Evolutionary conservation across 2,797 vertebrate genomes (phyloP).

Genomic region (Clarias platycephalus): DNA sequence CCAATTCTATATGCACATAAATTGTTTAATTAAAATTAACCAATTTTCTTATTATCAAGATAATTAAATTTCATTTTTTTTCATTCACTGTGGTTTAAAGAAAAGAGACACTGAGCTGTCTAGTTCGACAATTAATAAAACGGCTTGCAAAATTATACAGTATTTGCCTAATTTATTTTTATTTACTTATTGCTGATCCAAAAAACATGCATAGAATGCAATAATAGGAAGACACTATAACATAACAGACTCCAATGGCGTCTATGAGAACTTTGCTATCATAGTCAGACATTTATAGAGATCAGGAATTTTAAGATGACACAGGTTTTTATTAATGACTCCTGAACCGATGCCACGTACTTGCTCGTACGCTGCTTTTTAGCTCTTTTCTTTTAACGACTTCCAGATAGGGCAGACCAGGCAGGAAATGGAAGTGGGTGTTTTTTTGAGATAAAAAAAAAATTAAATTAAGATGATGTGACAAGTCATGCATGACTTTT

Average conservation of each 20-base stretch:
- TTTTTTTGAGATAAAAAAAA: conserved; percentile 27
- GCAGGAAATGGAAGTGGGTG: conserved; percentile 43
- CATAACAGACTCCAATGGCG: conserved; percentile 6
- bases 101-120: no score
- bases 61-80: no score
- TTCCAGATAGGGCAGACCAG: conserved; percentile 33
- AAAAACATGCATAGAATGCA: no score
- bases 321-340: conserved; percentile 48
- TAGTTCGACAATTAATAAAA: no score
- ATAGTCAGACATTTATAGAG: conserved; percentile 44
- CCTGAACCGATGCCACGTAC: conserved; percentile 39
- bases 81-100: no score
- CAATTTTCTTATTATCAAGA: no score
- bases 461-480: conserved; percentile 23
- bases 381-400: conserved; percentile 27
- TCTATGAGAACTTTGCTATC: conserved; percentile 47
- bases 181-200: no score
- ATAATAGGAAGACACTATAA: neutral
- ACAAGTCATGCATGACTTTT: conserved; percentile 37
- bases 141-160: no score
- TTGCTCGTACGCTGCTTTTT: conserved; percentile 35
- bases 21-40: no score
- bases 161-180: no score
- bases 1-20: no score
- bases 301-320: conserved; percentile 49